These are phyloP conservation scores for Hippocampus kuda DNA, from an alignment of 2,797 vertebrate genomes.

Conservation along the genomic window DNA sequence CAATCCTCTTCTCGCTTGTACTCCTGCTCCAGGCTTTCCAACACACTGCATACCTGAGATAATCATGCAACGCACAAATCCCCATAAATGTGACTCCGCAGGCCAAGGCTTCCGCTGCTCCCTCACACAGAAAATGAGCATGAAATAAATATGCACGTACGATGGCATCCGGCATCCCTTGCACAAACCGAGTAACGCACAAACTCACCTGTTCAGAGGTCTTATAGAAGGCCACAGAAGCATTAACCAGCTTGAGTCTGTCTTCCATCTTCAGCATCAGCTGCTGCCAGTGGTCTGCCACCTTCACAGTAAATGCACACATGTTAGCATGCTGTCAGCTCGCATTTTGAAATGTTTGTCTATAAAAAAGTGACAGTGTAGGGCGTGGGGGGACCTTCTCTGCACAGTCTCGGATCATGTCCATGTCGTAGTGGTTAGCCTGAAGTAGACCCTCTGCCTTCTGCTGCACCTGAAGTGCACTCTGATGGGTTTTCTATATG, in stretches of 20 bases:
- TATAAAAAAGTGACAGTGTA: background rate
- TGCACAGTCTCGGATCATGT: constrained; percentile 96
- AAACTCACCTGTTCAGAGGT: constrained; percentile 88
- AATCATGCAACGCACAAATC: constrained; percentile 11
- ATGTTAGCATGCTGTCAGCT: background rate
- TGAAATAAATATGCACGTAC: too few species aligned
- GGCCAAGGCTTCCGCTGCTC: background rate
- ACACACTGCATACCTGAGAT: constrained; percentile 80
- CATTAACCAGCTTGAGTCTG: constrained; percentile 92
- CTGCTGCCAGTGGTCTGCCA: constrained; percentile 98
- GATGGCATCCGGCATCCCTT: background rate
- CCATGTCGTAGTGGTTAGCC: constrained; percentile 97
- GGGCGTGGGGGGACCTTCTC: constrained; percentile 67
- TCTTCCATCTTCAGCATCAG: constrained; percentile 99
- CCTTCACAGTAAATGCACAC: constrained; percentile 32
- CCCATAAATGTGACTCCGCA: background rate
- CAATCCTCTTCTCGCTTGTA: constrained; percentile 98
- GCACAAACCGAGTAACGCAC: background rate
- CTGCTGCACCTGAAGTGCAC: constrained; percentile 94
- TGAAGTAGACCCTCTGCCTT: constrained; percentile 94
- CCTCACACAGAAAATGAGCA: background rate
- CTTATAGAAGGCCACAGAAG: constrained; percentile 98
- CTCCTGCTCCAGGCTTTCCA: constrained; percentile 97
- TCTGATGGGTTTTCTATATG: constrained; percentile 82
- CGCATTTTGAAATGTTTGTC: background rate